Percentiles rank a stretch among this genome's conserved stretches.
Conservation (phyloP, 1,140 invertebrate genomes). For the Drosophila setifemur region DNA sequence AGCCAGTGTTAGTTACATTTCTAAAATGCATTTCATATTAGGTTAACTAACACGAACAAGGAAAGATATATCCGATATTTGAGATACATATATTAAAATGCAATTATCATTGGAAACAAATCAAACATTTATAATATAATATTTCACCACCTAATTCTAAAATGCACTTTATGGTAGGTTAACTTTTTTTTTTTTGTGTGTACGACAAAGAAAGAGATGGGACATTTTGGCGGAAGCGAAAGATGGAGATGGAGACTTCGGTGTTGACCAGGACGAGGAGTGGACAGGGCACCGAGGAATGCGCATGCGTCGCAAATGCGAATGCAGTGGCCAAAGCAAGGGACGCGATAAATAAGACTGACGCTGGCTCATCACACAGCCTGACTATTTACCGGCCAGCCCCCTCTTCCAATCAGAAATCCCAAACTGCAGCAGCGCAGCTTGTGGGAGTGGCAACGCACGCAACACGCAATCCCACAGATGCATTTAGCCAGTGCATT, state of each 20-base stretch:
- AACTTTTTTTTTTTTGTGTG: neutral
- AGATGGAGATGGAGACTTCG: neutral
- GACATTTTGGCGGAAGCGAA: neutral
- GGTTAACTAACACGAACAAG: too few relatives aligned
- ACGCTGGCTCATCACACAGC: neutral
- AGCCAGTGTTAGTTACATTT: too few relatives aligned
- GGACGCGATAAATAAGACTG: slow-evolving; percentile 29
- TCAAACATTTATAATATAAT: too few relatives aligned
- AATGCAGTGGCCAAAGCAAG: slow-evolving; percentile 54
- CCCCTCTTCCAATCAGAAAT: slow-evolving; percentile 14
- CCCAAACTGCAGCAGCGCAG: slow-evolving; percentile 26
- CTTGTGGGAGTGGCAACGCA: slow-evolving; percentile 55
- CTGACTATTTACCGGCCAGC: neutral
- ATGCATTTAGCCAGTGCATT: neutral
- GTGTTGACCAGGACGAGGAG: slow-evolving; percentile 15
- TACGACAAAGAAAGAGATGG: neutral
- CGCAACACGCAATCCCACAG: neutral
- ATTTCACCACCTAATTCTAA: too few relatives aligned
- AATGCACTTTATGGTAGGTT: too few relatives aligned
- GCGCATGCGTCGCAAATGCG: slow-evolving; percentile 52
- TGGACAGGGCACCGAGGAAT: neutral
- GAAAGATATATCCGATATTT: too few relatives aligned
- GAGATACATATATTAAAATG: too few relatives aligned
- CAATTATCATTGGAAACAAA: too few relatives aligned
- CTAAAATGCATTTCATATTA: too few relatives aligned